Conservation (phyloP, 2,113 vertebrate genomes). For the Dermatemys mawii region DNA sequence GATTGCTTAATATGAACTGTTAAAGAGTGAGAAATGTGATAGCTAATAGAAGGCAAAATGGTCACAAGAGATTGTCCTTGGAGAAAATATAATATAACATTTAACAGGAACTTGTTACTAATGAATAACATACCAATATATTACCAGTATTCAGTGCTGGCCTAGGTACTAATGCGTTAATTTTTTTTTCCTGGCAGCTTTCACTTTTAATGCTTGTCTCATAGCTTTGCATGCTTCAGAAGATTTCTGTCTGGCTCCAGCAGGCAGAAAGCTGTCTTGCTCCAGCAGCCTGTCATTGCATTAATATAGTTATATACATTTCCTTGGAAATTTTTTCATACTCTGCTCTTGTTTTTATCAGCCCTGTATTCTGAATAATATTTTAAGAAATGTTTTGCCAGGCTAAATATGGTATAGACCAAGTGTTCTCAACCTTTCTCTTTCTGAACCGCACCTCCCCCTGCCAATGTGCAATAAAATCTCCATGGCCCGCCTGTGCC, state of each 20-base stretch:
- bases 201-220: neutral
- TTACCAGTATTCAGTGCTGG: neutral
- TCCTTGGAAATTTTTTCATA: neutral
- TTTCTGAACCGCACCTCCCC: too few relatives aligned
- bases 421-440: too few relatives aligned
- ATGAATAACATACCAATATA: neutral
- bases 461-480: too few relatives aligned
- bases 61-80: neutral
- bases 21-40: neutral
- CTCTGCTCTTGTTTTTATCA: neutral
- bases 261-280: neutral
- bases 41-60: neutral
- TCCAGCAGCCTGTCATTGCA: neutral
- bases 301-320: neutral
- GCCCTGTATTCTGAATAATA: neutral
- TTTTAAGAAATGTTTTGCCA: neutral
- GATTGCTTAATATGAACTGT: neutral
- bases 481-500: too few relatives aligned
- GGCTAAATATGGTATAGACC: neutral
- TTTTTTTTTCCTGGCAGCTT: neutral
- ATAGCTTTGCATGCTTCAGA: neutral
- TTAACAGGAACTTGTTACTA: neutral
- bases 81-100: neutral
- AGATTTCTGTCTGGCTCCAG: neutral
- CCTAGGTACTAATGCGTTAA: rapidly evolving